Base-by-base conservation (phyloP, 2,888 invertebrate genomes). In the Tachina grossa region DNA sequence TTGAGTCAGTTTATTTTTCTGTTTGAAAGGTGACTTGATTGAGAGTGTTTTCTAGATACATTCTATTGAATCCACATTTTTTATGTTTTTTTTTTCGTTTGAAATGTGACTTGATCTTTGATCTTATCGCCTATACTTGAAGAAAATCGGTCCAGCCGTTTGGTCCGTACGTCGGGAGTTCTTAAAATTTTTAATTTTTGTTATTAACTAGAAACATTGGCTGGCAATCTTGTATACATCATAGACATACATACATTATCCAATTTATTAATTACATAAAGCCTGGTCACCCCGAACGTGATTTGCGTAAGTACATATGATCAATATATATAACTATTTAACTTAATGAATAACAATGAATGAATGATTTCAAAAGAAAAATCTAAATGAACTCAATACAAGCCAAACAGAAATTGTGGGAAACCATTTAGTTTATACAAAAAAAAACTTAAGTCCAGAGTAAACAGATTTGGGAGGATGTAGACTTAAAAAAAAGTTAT, bases 301-400 rank as follows among this genome's bases (percentile, higher is more conserved):
- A 76, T 65, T 71, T 59, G 16, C 5, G 11, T 61, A 61, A 66
- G 66, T 72, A 51, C 76, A 66, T 68, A 75, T 66, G 75, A 79
- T 75, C 78, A 83, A 75, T 82, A 83, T 82, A 83, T 74, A 71
- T 77, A 83, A 61, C 74, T 57, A 75, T 83, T 82, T 72, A 74
- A 55, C 78, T 83, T 83, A 83, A 85, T 79, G 83, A 85, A 85
- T 83, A 85, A 85, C 79, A 83, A 83, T 83, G 76, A 83, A 83
- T 83, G 76, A 76, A 80, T 72, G 85, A 76, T 66, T 72, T 61
- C 11, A 22, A 47, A 55, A 22, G 53, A 39, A 72, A 74, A 47
- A 76, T 41, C 31, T 55, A 84, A 66, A 49, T 16, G 51, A 63
- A 65, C 66, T 74, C 61, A 82, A 85, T 84, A 65, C 76, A 66